Percentiles rank a stretch among this genome's conserved stretches.
These are phyloP conservation scores for Heliothis peltigera DNA, from an alignment of 2,888 invertebrate genomes.

Conservation along the genomic window DNA sequence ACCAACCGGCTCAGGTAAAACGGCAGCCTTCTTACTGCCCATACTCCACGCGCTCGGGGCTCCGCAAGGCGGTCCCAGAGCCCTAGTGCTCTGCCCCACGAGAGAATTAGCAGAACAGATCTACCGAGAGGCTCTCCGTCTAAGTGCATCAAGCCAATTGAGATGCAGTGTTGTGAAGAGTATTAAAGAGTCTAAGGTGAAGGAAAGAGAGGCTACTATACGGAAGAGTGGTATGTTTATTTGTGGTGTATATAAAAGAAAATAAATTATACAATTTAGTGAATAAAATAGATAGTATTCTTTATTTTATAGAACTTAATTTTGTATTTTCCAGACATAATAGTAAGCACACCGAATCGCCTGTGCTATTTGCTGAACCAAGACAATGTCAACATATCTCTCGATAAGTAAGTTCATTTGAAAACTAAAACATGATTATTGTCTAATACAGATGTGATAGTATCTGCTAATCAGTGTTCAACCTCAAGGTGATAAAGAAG, in stretches of 20 bases:
- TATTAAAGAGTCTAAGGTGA: constrained; percentile 92
- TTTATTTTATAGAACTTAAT: background rate
- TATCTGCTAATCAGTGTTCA: too few relatives aligned
- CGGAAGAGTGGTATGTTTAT: constrained; percentile 92
- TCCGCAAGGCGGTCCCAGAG: constrained; percentile 94
- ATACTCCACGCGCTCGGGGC: constrained; percentile 93
- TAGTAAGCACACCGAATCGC: constrained; percentile 98
- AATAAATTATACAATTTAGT: too few relatives aligned
- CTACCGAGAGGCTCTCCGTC: constrained; percentile 93
- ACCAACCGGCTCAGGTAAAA: constrained; percentile 99
- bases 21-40: constrained; percentile 97
- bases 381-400: constrained; percentile 93
- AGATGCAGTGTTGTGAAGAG: constrained; percentile 95
- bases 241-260: too few relatives aligned
- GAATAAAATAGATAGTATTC: too few relatives aligned
- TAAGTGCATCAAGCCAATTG: constrained; percentile 93
- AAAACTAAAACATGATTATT: too few relatives aligned
- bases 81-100: constrained; percentile 97
- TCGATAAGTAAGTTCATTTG: constrained; percentile 92
- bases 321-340: constrained; percentile 92
- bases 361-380: constrained; percentile 95
- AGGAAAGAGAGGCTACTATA: constrained; percentile 93
- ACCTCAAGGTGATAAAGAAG: too few relatives aligned
- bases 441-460: too few relatives aligned
- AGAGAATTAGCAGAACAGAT: constrained; percentile 98